These are phyloP conservation scores for Calypte anna DNA, from an alignment of 2,113 vertebrate species.

Conservation along the genomic window DNA sequence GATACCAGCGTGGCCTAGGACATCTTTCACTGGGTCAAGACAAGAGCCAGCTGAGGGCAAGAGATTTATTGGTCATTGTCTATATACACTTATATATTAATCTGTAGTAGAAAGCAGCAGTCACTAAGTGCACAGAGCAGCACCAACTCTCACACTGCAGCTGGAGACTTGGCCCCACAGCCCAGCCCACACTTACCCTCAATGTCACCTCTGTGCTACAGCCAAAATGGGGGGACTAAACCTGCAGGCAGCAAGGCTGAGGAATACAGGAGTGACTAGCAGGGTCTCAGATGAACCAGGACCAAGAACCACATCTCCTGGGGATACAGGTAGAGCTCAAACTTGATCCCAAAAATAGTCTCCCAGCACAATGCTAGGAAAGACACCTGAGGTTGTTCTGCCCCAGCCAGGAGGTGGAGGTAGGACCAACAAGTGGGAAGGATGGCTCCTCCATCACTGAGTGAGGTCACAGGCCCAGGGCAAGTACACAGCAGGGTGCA, in stretches of 20 bases:
- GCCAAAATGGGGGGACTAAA: neutral
- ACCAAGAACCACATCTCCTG: neutral
- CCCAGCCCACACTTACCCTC: neutral
- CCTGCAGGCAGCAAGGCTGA: neutral
- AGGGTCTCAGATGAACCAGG: neutral
- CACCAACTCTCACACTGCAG: neutral
- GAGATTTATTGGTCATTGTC: constrained; percentile 44
- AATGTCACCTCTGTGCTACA: neutral
- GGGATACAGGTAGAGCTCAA: neutral
- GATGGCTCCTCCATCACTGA: neutral
- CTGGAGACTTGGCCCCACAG: neutral
- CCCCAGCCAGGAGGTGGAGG: neutral
- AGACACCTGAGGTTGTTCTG: neutral
- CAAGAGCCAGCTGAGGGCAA: neutral
- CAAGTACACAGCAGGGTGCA: neutral
- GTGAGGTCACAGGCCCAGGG: neutral
- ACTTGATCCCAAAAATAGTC: constrained; percentile 17
- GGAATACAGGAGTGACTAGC: neutral
- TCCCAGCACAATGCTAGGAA: neutral
- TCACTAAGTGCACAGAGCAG: constrained; percentile 15
- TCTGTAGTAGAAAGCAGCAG: constrained; percentile 58
- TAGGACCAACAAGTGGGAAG: neutral
- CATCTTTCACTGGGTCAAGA: neutral
- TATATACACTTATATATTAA: constrained; percentile 49
- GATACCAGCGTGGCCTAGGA: neutral